phyloP scores from a whole-genome alignment of 2,797 vertebrate species.

The Scarus forsteni region DNA sequence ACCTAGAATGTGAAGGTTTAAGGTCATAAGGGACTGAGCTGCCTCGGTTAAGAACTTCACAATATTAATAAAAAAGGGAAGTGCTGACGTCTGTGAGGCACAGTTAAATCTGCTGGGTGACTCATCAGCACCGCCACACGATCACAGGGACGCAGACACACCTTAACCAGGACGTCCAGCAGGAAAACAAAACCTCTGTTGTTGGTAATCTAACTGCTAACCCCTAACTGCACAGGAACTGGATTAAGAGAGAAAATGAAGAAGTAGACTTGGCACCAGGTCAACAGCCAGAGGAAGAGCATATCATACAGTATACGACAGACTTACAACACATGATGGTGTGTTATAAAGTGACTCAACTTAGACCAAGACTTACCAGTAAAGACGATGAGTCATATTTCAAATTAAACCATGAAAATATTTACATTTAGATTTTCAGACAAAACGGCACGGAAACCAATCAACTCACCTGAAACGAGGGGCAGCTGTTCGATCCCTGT shows the following conservation, averaged over 20 bases:
- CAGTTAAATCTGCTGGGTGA: constrained; percentile 23
- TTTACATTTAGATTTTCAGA: too few species aligned
- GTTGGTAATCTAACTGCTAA: neutral
- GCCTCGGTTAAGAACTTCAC: constrained; percentile 11
- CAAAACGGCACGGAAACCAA: too few species aligned
- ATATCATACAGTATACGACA: neutral
- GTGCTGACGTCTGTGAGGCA: neutral
- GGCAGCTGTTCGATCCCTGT: too few species aligned
- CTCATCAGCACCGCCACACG: constrained; percentile 24
- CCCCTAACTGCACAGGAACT: constrained; percentile 9
- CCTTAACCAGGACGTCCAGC: constrained; percentile 11
- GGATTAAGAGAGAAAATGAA: neutral
- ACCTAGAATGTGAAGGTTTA: constrained; percentile 6
- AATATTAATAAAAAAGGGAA: constrained; percentile 38
- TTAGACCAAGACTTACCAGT: neutral
- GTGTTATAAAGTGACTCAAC: neutral
- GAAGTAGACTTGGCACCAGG: neutral
- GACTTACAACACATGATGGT: neutral
- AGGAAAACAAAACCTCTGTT: constrained; percentile 7
- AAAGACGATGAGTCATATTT: neutral
- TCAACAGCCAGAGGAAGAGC: neutral
- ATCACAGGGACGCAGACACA: constrained; percentile 31
- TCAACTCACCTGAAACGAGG: too few species aligned
- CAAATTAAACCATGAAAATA: neutral
- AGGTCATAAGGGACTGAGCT: neutral